Base-by-base conservation (phyloP, 2,888 invertebrate species). In the Drosophila rubida region DNA sequence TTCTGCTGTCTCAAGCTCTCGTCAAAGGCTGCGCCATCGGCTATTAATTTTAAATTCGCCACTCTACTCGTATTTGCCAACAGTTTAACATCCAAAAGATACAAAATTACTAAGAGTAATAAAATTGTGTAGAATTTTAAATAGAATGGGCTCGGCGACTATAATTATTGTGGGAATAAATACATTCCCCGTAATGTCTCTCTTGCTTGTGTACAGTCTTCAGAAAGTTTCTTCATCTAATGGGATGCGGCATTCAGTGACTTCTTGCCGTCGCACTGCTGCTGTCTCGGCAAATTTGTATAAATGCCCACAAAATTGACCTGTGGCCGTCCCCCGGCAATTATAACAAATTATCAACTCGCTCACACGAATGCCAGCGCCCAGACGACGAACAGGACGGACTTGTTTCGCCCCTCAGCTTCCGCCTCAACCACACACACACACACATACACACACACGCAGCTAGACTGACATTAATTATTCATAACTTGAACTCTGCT, bases 341-440 rank as follows among this genome's bases (percentile, higher is more conserved):
- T 85, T 85, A 85, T 84, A 84, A 79, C 86, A 85, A 85, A 85
- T 85, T 85, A 85, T 85, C 85, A 85, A 86, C 80, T 85, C 65
- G 64, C 81, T 81, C 80, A 80, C 84, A 84, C 81, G 81, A 69
- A 80, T 65, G 48, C 30, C 51, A 57, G 50, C 13, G 39, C 59
- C 59, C 61, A 69, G 53, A 50, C 58, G 14, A 37, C 32, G n/a
- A n/a, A 4, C 1, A 5, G 9, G 5, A 37, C 14, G 0, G 7
- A 37, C 35, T 37, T 14, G 35, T 7, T 37, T 13, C 35, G 7
- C 13, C 35, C 35, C 14, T 14, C 35, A 60, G 59, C 59, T 32
- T 70, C 66, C 60, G 41, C 53, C 39, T 60, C 49, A 49, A 48
- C 13, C 27, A n/a, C 41, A 14, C 44, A 49, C 67, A 58, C 62